Conservation (phyloP, 1,140 invertebrate species). For the Zaprionus vittiger region DNA sequence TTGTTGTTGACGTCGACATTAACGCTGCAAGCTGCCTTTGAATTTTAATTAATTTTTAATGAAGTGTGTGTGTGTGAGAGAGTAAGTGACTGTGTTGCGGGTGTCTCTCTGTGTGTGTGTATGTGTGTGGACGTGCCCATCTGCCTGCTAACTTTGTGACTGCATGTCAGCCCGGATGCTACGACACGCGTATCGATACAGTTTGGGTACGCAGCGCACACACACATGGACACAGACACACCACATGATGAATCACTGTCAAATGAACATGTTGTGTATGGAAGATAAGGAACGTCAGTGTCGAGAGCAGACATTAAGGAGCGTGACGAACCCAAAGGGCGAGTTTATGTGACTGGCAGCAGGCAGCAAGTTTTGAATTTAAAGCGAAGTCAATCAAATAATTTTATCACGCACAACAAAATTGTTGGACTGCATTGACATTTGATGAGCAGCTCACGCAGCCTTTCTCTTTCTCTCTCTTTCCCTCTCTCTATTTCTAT, state of each 20-base stretch:
- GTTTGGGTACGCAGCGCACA: slow-evolving; percentile 16
- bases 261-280: slow-evolving; percentile 66
- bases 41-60: slow-evolving; percentile 81
- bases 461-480: background rate
- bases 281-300: background rate
- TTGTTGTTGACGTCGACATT: slow-evolving; percentile 23
- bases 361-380: slow-evolving; percentile 17
- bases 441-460: slow-evolving; percentile 7
- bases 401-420: slow-evolving; percentile 39
- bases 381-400: slow-evolving; percentile 44
- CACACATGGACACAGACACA: background rate
- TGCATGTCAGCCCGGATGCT: slow-evolving; percentile 14
- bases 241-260: slow-evolving; percentile 71
- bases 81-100: too few relatives aligned
- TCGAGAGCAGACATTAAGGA: slow-evolving; percentile 21
- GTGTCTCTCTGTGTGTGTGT: background rate
- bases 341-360: background rate
- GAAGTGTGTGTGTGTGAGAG: slow-evolving; percentile 33
- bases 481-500: background rate
- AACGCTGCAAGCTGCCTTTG: slow-evolving; percentile 43
- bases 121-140: slow-evolving; percentile 23
- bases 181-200: slow-evolving; percentile 44
- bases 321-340: slow-evolving; percentile 9
- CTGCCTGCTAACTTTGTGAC: slow-evolving; percentile 33
- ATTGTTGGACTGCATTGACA: slow-evolving; percentile 26